These are phyloP conservation scores for Pseudopipra pipra DNA, from an alignment of 2,113 vertebrate genomes.

Conservation along the genomic window DNA sequence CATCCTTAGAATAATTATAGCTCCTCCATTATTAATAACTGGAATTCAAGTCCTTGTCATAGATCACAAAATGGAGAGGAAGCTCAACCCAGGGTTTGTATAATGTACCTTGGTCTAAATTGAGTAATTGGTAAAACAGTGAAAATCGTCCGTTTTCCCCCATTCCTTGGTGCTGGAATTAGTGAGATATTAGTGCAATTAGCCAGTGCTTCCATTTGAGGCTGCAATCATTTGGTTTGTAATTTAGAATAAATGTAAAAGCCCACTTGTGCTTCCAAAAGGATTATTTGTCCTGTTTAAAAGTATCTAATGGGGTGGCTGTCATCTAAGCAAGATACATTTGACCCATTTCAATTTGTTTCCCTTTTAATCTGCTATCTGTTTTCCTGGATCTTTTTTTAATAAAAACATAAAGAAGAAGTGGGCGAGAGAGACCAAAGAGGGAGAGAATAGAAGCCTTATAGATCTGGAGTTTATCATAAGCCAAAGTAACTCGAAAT, in stretches of 20 bases:
- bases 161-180: constrained; percentile 61
- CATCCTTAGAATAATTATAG: constrained; percentile 69
- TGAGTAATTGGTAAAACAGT: constrained; percentile 54
- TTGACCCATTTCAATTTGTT: constrained; percentile 70
- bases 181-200: constrained; percentile 76
- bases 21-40: constrained; percentile 73
- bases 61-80: constrained; percentile 52
- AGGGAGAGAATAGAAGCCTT: constrained; percentile 22
- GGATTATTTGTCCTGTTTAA: constrained; percentile 73
- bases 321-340: constrained; percentile 63
- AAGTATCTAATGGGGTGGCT: constrained; percentile 63
- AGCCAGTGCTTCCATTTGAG: constrained; percentile 70
- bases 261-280: constrained; percentile 55
- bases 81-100: constrained; percentile 19
- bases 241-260: constrained; percentile 75
- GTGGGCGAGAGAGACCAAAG: not conserved
- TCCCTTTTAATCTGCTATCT: constrained; percentile 69
- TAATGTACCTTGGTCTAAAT: constrained; percentile 52
- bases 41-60: constrained; percentile 46
- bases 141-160: constrained; percentile 9
- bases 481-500: constrained; percentile 64
- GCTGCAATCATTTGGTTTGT: constrained; percentile 65
- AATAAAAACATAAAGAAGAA: constrained; percentile 62
- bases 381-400: constrained; percentile 14
- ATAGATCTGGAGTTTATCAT: constrained; percentile 65